These are phyloP conservation scores for Steinernema feltiae DNA, from an alignment of 1,140 invertebrate species.

Conservation along the genomic window DNA sequence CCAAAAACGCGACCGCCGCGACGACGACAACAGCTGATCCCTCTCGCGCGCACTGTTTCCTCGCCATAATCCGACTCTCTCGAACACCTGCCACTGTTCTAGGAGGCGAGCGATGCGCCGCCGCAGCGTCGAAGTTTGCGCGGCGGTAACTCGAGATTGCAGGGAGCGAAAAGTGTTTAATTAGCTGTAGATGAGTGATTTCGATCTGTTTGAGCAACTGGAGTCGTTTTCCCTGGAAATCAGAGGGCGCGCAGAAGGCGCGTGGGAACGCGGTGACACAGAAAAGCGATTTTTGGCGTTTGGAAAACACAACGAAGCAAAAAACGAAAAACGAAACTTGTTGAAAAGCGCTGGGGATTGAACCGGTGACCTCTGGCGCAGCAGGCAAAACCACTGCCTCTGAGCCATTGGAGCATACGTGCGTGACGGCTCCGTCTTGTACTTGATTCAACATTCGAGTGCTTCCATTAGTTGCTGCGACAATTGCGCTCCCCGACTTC, in stretches of 20 bases:
- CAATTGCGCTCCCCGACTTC: neutral
- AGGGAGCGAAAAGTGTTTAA: neutral
- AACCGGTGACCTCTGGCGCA: no score
- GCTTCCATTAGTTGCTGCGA: neutral
- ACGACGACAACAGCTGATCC: slow-evolving; percentile 14
- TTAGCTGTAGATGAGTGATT: neutral
- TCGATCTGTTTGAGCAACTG: slow-evolving; percentile 7
- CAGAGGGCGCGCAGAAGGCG: neutral
- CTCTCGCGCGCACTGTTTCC: slow-evolving; percentile 7
- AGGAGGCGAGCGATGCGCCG: neutral
- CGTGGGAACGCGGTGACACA: neutral
- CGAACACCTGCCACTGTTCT: slow-evolving; percentile 5
- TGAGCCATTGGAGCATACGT: no score
- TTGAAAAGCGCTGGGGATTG: no score
- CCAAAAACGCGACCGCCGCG: slow-evolving; percentile 7
- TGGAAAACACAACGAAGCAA: no score
- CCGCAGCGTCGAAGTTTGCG: neutral
- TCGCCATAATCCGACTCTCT: slow-evolving; percentile 11
- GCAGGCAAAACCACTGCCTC: no score
- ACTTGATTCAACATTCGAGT: no score
- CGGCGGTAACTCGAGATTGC: neutral
- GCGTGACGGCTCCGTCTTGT: no score
- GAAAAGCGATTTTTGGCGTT: no score
- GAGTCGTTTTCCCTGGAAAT: neutral
- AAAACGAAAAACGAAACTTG: no score